Conservation (phyloP, 2,113 vertebrate species). For the Cromileptes altivelis region DNA sequence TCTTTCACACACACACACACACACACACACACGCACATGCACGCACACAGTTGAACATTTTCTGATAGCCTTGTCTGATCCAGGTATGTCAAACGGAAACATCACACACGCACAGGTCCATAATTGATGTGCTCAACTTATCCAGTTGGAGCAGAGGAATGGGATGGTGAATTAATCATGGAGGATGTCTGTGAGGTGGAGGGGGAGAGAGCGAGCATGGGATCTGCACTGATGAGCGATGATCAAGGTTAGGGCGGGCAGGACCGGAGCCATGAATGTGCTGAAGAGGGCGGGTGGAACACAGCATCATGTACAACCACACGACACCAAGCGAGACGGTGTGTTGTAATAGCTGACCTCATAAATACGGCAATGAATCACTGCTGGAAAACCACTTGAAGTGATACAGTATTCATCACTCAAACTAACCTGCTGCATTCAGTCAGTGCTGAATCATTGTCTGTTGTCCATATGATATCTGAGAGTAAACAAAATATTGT, state of each 20-base stretch:
- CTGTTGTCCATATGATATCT: conserved; percentile 1
- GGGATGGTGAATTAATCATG: conserved; percentile 68
- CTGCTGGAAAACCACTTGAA: conserved; percentile 32
- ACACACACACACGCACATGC: not conserved
- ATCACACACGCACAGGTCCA: conserved; percentile 21
- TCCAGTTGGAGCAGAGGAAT: conserved; percentile 49
- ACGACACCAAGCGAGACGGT: not conserved
- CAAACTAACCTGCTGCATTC: not conserved
- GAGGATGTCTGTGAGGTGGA: conserved; percentile 22
- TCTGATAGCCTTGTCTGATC: conserved; percentile 38
- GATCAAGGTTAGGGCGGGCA: conserved; percentile 26
- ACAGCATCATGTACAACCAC: conserved; percentile 19
- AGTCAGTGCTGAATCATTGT: not conserved
- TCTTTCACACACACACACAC: not conserved
- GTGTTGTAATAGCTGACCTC: conserved; percentile 41
- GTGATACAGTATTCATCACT: conserved; percentile 42
- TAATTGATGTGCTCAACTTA: conserved; percentile 61
- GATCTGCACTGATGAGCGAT: conserved; percentile 32
- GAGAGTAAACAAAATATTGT: not conserved
- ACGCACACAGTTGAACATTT: not conserved
- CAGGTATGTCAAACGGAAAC: conserved; percentile 44
- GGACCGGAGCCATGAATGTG: conserved; percentile 3
- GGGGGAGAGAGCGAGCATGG: not conserved
- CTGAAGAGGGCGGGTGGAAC: not conserved
- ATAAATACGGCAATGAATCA: conserved; percentile 44